phyloP scores from a whole-genome alignment of 2,888 invertebrate genomes.

The Phragmatobia fuliginosa region DNA sequence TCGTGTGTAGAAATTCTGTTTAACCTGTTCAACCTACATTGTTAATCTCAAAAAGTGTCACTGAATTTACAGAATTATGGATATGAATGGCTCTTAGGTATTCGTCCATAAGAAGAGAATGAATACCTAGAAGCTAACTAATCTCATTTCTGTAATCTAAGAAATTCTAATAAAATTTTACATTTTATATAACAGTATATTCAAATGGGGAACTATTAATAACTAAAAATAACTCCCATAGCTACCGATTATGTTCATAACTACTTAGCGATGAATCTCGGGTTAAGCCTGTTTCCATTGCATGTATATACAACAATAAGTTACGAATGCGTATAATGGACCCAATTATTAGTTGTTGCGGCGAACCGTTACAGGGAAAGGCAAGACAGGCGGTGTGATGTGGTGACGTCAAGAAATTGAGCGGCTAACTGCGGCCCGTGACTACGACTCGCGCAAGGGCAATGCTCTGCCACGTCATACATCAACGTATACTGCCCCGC shows the following conservation, averaged over 20 bases:
- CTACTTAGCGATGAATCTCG: background rate
- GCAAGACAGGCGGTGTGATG: slow-evolving; percentile 5
- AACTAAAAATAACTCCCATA: too few species aligned
- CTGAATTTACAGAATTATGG: too few species aligned
- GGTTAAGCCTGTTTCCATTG: background rate
- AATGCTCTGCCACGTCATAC: slow-evolving; percentile 67
- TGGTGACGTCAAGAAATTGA: slow-evolving; percentile 17
- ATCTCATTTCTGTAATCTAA: background rate
- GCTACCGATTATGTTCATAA: background rate
- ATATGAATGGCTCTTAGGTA: too few species aligned
- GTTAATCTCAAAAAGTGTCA: too few species aligned
- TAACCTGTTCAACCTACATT: too few species aligned
- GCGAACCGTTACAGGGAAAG: background rate
- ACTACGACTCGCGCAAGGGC: slow-evolving; percentile 61
- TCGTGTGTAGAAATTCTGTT: too few species aligned
- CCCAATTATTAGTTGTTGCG: background rate
- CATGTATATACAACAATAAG: background rate
- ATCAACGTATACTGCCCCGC: slow-evolving; percentile 46
- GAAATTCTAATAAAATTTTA: background rate
- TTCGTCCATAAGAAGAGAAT: too few species aligned
- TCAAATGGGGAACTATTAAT: too few species aligned
- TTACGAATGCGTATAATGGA: background rate
- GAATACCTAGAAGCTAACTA: too few species aligned
- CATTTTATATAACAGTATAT: background rate
- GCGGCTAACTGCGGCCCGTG: slow-evolving; percentile 31